Evolutionary conservation across 2,113 vertebrate genomes (phyloP), one percentile per base, ranked within the genome.

Genomic region (Hyla sarda): DNA sequence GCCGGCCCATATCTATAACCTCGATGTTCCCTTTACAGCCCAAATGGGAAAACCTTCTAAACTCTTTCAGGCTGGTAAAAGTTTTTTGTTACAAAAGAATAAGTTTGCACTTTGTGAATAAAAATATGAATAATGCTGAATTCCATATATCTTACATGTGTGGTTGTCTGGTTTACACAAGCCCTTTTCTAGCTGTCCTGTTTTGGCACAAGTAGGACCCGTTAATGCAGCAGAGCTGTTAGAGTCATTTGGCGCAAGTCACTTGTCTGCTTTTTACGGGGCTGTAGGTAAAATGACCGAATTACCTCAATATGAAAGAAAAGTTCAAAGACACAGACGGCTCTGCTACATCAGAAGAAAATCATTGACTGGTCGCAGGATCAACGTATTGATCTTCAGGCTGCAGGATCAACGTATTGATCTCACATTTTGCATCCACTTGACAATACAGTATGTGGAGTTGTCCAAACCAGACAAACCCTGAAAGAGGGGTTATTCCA

Each of bases 31-130:
- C n/a, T n/a, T n/a, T n/a, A n/a, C n/a, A 16, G 12, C 60, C 2
- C n/a, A 62, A 30, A 13, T 30, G 28, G 28, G 62, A 32, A 30
- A 30, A 30, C 4, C 14, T 65, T 14, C n/a, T 28, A 6, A 41
- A 71, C 11, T 3, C 32, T 11, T 41, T 41, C 19, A 41, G 11
- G 41, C 72, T 74, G 72, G 41, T 74, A 2, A 25, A 1, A 47
- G 21, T 74, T 25, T n/a, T 74, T 25, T 73, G 14, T 41, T 47
- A 74, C 41, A 47, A 25, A 74, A 74, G n/a, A 74, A 45, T 74
- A 74, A 74, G 41, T 25, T 47, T 25, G 72, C 72, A 74, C 37
- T 48, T 47, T 47, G 41, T 74, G 23, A 47, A 47, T 47, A 74
- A 47, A 25, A 7, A 23, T 41, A 74, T 47, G 13, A 74, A 74